These are phyloP conservation scores for Graphium colonna DNA, from an alignment of 2,888 invertebrate species.

Conservation along the genomic window DNA sequence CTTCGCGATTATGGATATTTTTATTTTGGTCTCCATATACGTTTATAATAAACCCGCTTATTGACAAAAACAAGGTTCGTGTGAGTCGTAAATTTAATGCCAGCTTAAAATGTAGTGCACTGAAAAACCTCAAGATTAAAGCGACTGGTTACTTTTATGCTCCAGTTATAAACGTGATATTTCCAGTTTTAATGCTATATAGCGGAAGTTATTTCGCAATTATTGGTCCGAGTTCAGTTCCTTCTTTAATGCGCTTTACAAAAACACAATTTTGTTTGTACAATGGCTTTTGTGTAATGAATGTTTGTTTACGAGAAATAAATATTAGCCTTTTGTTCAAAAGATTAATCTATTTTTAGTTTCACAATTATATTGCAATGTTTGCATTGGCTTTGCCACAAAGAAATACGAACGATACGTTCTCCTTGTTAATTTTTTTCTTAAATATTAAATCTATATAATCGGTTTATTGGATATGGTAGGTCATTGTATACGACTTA, in stretches of 20 bases:
- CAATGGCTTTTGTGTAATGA: not conserved
- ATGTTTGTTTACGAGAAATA: slow-evolving; percentile 4
- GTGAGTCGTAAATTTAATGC: slow-evolving; percentile 11
- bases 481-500: not conserved
- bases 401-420: too few relatives aligned
- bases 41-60: slow-evolving; percentile 4
- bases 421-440: too few relatives aligned
- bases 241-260: slow-evolving; percentile 9
- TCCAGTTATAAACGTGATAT: slow-evolving; percentile 21
- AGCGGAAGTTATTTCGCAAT: slow-evolving; percentile 22
- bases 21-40: slow-evolving; percentile 15
- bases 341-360: too few relatives aligned
- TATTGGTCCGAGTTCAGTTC: slow-evolving; percentile 13
- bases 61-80: slow-evolving; percentile 6
- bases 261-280: slow-evolving; percentile 10
- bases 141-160: slow-evolving; percentile 19
- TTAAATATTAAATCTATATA: too few relatives aligned
- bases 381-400: too few relatives aligned
- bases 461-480: too few relatives aligned
- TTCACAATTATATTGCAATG: too few relatives aligned
- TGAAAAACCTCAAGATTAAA: slow-evolving; percentile 19
- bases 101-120: slow-evolving; percentile 12
- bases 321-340: too few relatives aligned
- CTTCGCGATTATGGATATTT: slow-evolving; percentile 23
- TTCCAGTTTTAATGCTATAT: slow-evolving; percentile 19